Evolutionary conservation across 2,797 vertebrate species (phyloP), one percentile per base, ranked within the genome.

Genomic region (Helicolenus hilgendorfi): DNA sequence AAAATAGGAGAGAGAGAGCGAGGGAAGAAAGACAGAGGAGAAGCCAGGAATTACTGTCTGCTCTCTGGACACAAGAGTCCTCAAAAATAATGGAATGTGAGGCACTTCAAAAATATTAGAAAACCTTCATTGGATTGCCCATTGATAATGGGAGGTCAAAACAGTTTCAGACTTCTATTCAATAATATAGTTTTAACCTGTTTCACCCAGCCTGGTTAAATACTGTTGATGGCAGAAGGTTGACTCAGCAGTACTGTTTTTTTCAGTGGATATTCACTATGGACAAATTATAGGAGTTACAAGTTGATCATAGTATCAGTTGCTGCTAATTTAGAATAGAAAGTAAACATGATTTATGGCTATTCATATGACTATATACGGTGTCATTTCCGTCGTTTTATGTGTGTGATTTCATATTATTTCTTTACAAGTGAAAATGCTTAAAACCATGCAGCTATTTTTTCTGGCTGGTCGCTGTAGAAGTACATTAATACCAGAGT

Each of bases 401-500:
- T 64, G 55, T 31, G 6, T 58, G 5, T 49, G 15, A 36, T 85
- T 53, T 22, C 14, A 71, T 45, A 13, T 15, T 4, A 7, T 71
- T 63, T 22, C 10, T 67, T 68, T 22, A 11, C 20, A 60, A 64
- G 15, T 62, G 11, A 77, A 67, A 49, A 36, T 29, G 2, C 9
- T 64, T 70, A 11, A 49, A 36, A 64, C 36, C 11, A 49, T 41
- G 35, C n/a, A 9, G 8, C 13, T 86, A 6, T 88, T 80, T 31
- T 31, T 71, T 4, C n/a, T 62, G 58, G 56, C 56, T 77, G 31
- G 15, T 56, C 29, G 22, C 68, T 45, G 88, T 24, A 24, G 73
- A 82, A 74, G 69, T 69, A 87, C 84, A 93, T 91, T 94, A 81
- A 91, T 81, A 72, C 24, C 26, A 81, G 62, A 86, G 84, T 82